Base-by-base conservation (phyloP, 2,888 invertebrate species). In the Cantharis flavilabris region DNA sequence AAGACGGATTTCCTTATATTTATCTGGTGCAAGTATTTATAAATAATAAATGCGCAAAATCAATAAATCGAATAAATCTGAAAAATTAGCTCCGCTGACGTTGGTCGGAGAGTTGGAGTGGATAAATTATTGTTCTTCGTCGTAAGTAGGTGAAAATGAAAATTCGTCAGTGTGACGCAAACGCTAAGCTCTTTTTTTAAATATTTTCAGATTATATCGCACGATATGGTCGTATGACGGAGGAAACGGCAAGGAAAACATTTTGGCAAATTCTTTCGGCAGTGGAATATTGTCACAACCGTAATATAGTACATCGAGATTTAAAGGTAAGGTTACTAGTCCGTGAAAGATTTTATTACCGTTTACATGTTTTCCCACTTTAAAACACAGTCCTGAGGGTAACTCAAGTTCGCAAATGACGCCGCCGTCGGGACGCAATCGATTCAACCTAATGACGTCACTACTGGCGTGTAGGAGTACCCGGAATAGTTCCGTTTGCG, bases 221-320 rank as follows among this genome's bases (percentile, higher is more conserved):
- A 73, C 93, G 95, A 83, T 96, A 95, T 86, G 98, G 98, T n/a
- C 91, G 97, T 80, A 96, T 99, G 95, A 93, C 95, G 20, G 99
- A 99, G 89, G 92, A 94, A 81, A 95, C 97, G 73, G 98, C 98
- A 9, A 91, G 98, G 72, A 91, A 93, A 81, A 97, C 97, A 88
- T 99, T 99, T 91, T 96, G 96, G 94, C 98, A 99, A 91, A 98
- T 99, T 84, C 91, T 99, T 77, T 95, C 96, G 18, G 98, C 98
- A 73, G 97, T 99, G 79, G 97, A 98, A 88, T 98, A 98, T 89
- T 98, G 98, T 87, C 98, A 99, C 88, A 95, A 94, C 84, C 93
- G 95, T 86, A 94, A 95, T 85, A 96, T 99, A 85, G 98, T 98
- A 73, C 98, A 99, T 90, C 93, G 98, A 87, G 98, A 98, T 91